Base-by-base conservation (phyloP, 2,888 invertebrate genomes). In the Cheilosia variabilis region DNA sequence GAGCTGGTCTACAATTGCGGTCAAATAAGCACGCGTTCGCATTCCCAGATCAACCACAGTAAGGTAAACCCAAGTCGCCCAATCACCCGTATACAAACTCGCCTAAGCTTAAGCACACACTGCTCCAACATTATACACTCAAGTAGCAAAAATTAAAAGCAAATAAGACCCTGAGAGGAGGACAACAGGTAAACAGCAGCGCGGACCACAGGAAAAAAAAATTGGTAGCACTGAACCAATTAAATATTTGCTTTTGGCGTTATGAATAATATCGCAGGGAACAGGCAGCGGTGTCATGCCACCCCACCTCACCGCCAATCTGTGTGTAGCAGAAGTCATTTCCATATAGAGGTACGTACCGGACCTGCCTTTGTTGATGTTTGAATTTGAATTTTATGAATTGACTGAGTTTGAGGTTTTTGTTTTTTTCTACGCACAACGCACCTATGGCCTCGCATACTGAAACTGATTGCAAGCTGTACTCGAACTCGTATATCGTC, bases 161-260 rank as follows among this genome's bases (percentile, higher is more conserved):
- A 82, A 82, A 77, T 47, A 83, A 72, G 45, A 55, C 27, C 17
- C 62, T 9, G 4, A 19, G 22, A 47, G 22, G 41, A 24, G 43
- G 62, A 43, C 22, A 19, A 34, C 2, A 15, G 31, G 17, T 41
- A 63, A 60, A 17, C 17, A 10, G 13, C 9, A 22, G 27, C 6
- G 27, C 27, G 24, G 60, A 27, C 13, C 55, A 37, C 6, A 73
- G 37, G 24, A 45, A 45, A 53, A 17, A 19, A 62, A 69, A 69
- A 62, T 55, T 75, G 68, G 58, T 57, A 76, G 69, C 68, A 63
- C 71, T 82, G 81, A 81, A 62, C 81, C 76, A 82, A 86, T 86
- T 86, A 86, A 86, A 86, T 81, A 86, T 86, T 81, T 71, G 72
- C 68, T 72, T 65, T 62, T 55, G 76, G 53, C 71, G 24, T 66